Conservation (phyloP, 2,888 invertebrate species). For the Torymus tubicola region DNA sequence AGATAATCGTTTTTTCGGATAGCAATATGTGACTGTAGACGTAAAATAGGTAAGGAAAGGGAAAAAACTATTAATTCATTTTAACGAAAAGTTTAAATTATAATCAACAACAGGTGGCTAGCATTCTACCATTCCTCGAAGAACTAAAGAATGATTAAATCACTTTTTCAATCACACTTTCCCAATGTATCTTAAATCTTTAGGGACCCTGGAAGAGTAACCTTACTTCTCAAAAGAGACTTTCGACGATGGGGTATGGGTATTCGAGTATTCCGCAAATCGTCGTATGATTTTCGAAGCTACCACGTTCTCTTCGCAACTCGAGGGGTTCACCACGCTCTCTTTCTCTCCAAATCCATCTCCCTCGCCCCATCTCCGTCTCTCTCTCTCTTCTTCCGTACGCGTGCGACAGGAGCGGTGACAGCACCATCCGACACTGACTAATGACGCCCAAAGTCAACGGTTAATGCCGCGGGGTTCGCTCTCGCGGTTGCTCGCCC, state of each 20-base stretch:
- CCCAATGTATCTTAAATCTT: too few species aligned
- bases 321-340: slow-evolving; percentile 37
- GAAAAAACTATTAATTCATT: too few species aligned
- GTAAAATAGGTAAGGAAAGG: too few species aligned
- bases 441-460: slow-evolving; percentile 69
- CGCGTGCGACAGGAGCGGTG: slow-evolving; percentile 62
- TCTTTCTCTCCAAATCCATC: neutral
- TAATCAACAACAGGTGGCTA: too few species aligned
- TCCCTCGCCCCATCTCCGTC: neutral
- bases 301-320: slow-evolving; percentile 22
- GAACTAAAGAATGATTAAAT: too few species aligned
- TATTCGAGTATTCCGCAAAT: slow-evolving; percentile 54
- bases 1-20: too few species aligned
- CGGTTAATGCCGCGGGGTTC: slow-evolving; percentile 65
- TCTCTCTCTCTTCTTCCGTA: slow-evolving; percentile 11
- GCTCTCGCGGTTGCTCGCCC: slow-evolving; percentile 47
- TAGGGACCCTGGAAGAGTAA: too few species aligned
- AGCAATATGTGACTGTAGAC: too few species aligned
- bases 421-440: slow-evolving; percentile 70
- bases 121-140: too few species aligned
- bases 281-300: slow-evolving; percentile 60
- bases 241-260: slow-evolving; percentile 13
- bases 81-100: too few species aligned
- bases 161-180: too few species aligned
- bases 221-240: neutral